Evolutionary conservation across 2,113 vertebrate genomes (phyloP), one percentile per base, ranked within the genome.

Genomic region (Ibidorhyncha struthersii): DNA sequence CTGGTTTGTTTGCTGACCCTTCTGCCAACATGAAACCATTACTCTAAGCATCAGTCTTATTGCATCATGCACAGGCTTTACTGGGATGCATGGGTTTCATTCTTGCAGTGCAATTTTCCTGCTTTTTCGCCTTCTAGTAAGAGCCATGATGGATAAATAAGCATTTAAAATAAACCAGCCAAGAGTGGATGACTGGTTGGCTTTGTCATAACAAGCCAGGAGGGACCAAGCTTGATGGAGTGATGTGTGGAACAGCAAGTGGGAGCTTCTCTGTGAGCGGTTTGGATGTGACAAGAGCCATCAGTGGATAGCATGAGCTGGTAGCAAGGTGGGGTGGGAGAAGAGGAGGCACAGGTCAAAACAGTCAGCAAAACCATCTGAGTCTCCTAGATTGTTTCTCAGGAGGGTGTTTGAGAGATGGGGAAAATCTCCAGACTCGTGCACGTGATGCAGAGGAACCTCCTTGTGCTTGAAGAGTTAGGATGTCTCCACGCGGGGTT

Each of bases 401-500:
- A 25, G 22, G 47, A 87, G 18, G 19, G 6, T 34, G 14, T 32
- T 53, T 72, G n/a, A 67, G 38, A 8, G 9, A 29, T 45, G 38
- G 19, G n/a, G 25, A 58, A 80, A 12, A 84, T 67, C 59, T 81
- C 58, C 62, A 59, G 36, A 43, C 7, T 1, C 45, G 45, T 1
- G 2, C 4, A 41, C 32, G 11, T 13, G 19, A 21, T 70, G 20
- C 18, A 56, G 50, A 29, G 67, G 36, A 70, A 29, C 34, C 9
- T 38, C 14, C 4, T n/a, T 0, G 1, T 49, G 21, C 32, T 59
- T 55, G 22, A 50, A 77, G 11, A 73, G 19, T 41, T 47, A 22
- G 15, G n/a, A 23, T 26, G 34, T 43, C 2, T 6, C 17, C 49
- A 21, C 0, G 0, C 50, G 26, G 21, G 18, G 16, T 41, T 85